These are phyloP conservation scores for Urosaurus nigricauda DNA, from an alignment of 2,797 vertebrate genomes.

Conservation along the genomic window DNA sequence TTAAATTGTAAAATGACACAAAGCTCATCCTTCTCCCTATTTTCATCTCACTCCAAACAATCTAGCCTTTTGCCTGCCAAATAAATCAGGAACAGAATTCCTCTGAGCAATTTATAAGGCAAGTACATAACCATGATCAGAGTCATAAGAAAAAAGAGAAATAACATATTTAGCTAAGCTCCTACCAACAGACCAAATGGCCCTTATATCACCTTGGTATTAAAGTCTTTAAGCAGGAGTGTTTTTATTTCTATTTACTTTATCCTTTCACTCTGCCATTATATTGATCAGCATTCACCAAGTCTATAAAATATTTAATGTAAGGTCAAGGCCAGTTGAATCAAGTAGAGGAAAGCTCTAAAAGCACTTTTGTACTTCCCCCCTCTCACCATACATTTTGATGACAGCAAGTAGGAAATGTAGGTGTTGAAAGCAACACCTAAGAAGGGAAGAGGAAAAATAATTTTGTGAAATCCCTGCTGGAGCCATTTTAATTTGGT, in stretches of 20 bases:
- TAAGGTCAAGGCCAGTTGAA: conserved; percentile 21
- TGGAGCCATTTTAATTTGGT: conserved; percentile 11
- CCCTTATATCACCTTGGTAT: conserved; percentile 53
- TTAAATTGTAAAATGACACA: conserved; percentile 11
- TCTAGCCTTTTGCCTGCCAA: background rate
- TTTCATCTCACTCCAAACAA: background rate
- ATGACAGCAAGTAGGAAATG: background rate
- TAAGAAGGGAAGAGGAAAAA: background rate
- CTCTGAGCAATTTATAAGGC: background rate
- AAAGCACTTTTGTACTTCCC: background rate
- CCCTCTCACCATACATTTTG: background rate
- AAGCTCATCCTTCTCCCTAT: background rate
- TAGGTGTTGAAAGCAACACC: background rate
- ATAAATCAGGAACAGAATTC: conserved; percentile 37
- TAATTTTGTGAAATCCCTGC: conserved; percentile 20
- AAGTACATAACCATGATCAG: background rate
- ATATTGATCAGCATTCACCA: conserved; percentile 31
- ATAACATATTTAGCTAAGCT: conserved; percentile 18
- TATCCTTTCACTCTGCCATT: conserved; percentile 37
- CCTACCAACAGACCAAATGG: conserved; percentile 41
- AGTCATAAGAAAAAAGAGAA: conserved; percentile 26
- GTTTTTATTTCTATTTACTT: conserved; percentile 59
- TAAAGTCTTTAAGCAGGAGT: conserved; percentile 34
- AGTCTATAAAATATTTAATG: conserved; percentile 50
- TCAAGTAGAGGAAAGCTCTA: background rate